Base-by-base conservation (phyloP, 2,888 invertebrate species). In the Mantis religiosa region DNA sequence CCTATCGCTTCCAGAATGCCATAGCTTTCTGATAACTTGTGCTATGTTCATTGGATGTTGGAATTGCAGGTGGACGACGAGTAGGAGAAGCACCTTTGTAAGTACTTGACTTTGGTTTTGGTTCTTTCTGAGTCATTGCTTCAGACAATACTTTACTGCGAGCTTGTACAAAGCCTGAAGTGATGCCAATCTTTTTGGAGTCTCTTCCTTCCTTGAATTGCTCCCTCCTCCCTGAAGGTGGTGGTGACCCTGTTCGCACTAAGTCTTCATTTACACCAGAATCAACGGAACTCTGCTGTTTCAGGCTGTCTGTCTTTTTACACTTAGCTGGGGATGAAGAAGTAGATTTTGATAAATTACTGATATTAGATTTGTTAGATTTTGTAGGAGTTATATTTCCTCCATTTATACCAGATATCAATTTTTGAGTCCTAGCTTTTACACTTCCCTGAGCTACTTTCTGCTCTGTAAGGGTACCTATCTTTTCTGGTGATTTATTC, bases 1-100 rank as follows among this genome's bases (percentile, higher is more conserved):
- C 25, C 87, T 89, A 90, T 27, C 90, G 89, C 85, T 94, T 94
- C 94, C 94, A 94, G 91, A 94, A 94, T 9, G 93, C 93, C 89
- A 94, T 93, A 28, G 93, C 93, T 91, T 93, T 93, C 84, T 94
- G 93, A 71, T 90, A 90, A 87, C 88, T 90, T 28, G 89, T 88
- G 87, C 89, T 90, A 87, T 90, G 89, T 83, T 90, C 90, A 28
- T 89, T 89, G 30, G 89, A 83, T 28, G 89, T 89, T 83, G 89
- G 83, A 86, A 89, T 86, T 2, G 86, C 83, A 8, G 87, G 34
- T n/a, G 88, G 84, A 81, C n/a, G 88, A 34, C 82, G 12, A 47
- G 28, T 34, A 28, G 88, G 30, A 34, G 54, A 71, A 71, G 88
- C 30, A 30, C 30, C 82, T 54, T 89, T 89, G 28, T 28, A 84